Conservation (phyloP, 2,113 vertebrate genomes). For the Ancistrus triradiatus region DNA sequence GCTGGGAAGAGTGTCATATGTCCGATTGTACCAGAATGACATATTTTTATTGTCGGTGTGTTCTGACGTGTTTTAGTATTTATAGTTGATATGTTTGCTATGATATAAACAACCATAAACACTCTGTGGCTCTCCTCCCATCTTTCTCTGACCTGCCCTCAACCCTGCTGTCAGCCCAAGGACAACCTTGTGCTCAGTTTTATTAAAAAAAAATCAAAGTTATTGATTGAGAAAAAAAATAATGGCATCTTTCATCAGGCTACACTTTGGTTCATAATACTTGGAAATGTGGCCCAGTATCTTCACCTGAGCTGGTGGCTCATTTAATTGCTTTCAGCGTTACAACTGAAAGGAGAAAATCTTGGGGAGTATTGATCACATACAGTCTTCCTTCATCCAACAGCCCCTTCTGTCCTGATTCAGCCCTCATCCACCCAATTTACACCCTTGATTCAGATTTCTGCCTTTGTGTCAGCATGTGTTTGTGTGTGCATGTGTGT, state of each 20-base stretch:
- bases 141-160: constrained; percentile 58
- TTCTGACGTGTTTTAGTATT: constrained; percentile 2
- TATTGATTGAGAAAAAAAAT: constrained; percentile 37
- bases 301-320: constrained; percentile 26
- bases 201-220: constrained; percentile 39
- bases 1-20: constrained; percentile 22
- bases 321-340: constrained; percentile 71
- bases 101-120: constrained; percentile 34
- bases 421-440: constrained; percentile 65
- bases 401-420: constrained; percentile 52
- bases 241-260: constrained; percentile 23
- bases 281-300: constrained; percentile 40
- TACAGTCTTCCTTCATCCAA: constrained; percentile 65
- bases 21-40: too few relatives aligned
- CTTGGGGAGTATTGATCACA: constrained; percentile 71
- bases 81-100: constrained; percentile 21
- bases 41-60: not conserved
- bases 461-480: constrained; percentile 53
- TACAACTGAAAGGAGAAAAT: constrained; percentile 72
- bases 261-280: constrained; percentile 23
- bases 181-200: constrained; percentile 32
- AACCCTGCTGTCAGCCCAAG: constrained; percentile 53
- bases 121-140: not conserved
- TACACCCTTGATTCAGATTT: constrained; percentile 71
- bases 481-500: constrained; percentile 31